These are phyloP conservation scores for Microtus ochrogaster DNA, from an alignment of 2,113 vertebrate genomes.

Conservation along the genomic window DNA sequence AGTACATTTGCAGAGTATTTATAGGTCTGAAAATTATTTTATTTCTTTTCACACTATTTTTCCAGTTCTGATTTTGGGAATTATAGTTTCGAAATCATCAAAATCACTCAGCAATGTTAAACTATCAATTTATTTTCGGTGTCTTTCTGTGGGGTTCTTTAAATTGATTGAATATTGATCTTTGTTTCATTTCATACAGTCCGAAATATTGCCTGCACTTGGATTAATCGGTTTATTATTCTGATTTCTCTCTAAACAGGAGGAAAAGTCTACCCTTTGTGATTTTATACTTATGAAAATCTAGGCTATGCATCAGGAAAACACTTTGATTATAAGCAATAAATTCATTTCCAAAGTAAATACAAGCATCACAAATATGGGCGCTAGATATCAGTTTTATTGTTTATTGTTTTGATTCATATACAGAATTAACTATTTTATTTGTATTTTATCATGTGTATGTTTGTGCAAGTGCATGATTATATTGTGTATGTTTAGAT, in stretches of 20 bases:
- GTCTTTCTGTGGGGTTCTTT: background rate
- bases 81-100: background rate
- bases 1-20: background rate
- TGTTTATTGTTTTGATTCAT: background rate
- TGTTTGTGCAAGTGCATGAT: background rate
- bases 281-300: background rate
- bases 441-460: background rate
- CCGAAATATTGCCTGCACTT: background rate
- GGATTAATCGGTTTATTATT: background rate
- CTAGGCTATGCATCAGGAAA: background rate
- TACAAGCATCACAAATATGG: background rate
- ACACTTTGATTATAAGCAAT: background rate
- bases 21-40: background rate
- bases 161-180: background rate
- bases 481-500: background rate
- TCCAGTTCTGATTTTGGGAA: background rate
- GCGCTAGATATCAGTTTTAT: background rate
- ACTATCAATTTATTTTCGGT: background rate
- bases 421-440: background rate
- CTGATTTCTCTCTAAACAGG: background rate
- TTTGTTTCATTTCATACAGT: background rate
- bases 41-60: conserved; percentile 18
- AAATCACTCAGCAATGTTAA: background rate
- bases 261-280: background rate
- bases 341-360: background rate